A percentile compares a stretch with the other conserved stretches of the same genome.
phyloP scores from a whole-genome alignment of 2,888 invertebrate species.

The Cephus runcator region DNA sequence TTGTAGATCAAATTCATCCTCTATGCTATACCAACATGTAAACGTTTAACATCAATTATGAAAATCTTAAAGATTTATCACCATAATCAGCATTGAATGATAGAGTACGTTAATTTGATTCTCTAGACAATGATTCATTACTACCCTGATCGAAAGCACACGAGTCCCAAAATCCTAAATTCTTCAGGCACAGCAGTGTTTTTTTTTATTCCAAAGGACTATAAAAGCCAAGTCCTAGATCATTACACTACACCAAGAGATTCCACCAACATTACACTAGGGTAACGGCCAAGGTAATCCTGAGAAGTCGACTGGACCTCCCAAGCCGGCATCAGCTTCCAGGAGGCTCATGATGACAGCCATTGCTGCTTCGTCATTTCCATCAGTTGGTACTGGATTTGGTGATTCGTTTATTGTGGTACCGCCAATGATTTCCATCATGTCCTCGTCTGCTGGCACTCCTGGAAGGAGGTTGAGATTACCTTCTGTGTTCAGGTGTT shows the following conservation, averaged over 20 bases:
- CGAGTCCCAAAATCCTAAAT: no score
- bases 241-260: slow-evolving; percentile 18
- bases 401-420: slow-evolving; percentile 66
- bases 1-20: not conserved
- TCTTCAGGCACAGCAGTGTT: no score
- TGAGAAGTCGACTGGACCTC: slow-evolving; percentile 87
- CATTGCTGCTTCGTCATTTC: slow-evolving; percentile 91
- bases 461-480: slow-evolving; percentile 31
- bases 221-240: no score
- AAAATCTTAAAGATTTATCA: not conserved
- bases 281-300: slow-evolving; percentile 88
- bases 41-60: not conserved
- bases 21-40: not conserved
- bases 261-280: slow-evolving; percentile 51
- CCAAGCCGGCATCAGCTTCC: slow-evolving; percentile 89
- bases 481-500: no score
- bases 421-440: slow-evolving; percentile 72
- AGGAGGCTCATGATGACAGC: slow-evolving; percentile 91
- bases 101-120: no score
- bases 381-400: slow-evolving; percentile 71
- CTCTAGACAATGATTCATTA: no score
- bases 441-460: slow-evolving; percentile 65
- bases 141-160: no score
- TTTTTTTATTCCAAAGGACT: no score
- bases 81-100: no score